Conservation (phyloP, 2,797 vertebrate species). For the Staurois parvus region DNA sequence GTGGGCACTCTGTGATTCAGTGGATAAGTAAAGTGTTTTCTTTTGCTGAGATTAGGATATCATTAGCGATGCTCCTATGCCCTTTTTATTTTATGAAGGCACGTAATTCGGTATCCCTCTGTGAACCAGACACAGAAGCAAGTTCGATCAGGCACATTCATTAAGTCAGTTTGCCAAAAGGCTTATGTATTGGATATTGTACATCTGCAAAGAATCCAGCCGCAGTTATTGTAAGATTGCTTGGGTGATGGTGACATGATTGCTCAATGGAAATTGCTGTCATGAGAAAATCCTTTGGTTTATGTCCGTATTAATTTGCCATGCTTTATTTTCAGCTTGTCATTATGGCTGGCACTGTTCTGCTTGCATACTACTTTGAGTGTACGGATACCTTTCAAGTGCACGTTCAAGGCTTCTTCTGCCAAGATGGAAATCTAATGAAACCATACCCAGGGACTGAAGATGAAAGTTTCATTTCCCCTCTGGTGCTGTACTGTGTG, state of each 20-base stretch:
- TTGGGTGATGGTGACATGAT: conserved; percentile 66
- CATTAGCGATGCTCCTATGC: conserved; percentile 43
- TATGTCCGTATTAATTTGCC: conserved; percentile 69
- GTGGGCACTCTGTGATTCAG: too few species aligned
- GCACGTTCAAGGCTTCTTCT: conserved; percentile 98
- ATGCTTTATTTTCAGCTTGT: conserved; percentile 95
- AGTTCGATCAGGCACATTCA: conserved; percentile 62
- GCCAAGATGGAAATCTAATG: conserved; percentile 95
- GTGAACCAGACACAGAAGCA: neutral
- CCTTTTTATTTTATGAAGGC: conserved; percentile 54
- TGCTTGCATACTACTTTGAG: conserved; percentile 97
- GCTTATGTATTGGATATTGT: conserved; percentile 75
- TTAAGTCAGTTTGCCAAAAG: conserved; percentile 69
- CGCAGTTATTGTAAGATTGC: conserved; percentile 55
- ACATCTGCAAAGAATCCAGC: conserved; percentile 37
- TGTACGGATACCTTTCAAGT: conserved; percentile 95
- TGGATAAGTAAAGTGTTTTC: neutral
- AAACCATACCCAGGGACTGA: conserved; percentile 95
- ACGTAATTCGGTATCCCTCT: conserved; percentile 34
- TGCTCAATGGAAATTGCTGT: conserved; percentile 63
- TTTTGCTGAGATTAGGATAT: conserved; percentile 53
- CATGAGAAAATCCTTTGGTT: conserved; percentile 62
- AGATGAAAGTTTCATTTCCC: conserved; percentile 92
- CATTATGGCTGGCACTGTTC: conserved; percentile 96
- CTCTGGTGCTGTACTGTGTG: conserved; percentile 93